Percentiles rank a stretch among this genome's conserved stretches.
These are phyloP conservation scores for Diabrotica virgifera DNA, from an alignment of 1,140 invertebrate species.

Conservation along the genomic window DNA sequence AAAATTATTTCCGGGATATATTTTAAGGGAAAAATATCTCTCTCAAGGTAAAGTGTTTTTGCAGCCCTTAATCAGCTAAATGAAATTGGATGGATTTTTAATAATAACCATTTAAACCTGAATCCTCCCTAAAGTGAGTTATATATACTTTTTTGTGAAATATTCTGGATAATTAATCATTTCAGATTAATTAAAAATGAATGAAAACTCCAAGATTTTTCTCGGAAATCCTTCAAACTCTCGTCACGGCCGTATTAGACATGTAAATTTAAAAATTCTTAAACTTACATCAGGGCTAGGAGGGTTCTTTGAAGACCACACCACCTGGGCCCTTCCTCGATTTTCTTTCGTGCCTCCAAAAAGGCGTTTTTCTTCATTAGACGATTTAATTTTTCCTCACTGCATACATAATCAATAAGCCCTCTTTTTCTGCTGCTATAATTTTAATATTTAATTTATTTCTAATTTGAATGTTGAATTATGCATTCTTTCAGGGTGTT, in stretches of 20 bases:
- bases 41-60: too few species aligned
- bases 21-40: too few species aligned
- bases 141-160: not conserved
- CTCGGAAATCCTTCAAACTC: conserved; percentile 4
- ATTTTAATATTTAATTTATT: conserved; percentile 53
- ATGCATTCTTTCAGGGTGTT: conserved; percentile 45
- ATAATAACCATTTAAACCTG: not conserved
- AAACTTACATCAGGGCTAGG: conserved; percentile 10
- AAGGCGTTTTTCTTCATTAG: conserved; percentile 50
- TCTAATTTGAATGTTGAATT: conserved; percentile 51
- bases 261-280: conserved; percentile 32
- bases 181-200: conserved; percentile 2
- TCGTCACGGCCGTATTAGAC: conserved; percentile 21
- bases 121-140: not conserved
- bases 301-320: conserved; percentile 20
- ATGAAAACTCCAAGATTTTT: conserved; percentile 1
- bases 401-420: conserved; percentile 51
- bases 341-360: conserved; percentile 34
- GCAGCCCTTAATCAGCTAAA: too few species aligned
- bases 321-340: conserved; percentile 35
- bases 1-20: too few species aligned
- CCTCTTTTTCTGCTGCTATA: conserved; percentile 45
- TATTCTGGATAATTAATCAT: conserved; percentile 7
- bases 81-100: not conserved
- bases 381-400: conserved; percentile 50